Evolutionary conservation across 2,888 invertebrate species (phyloP).

Genomic region (Leptopterna dolabrata): DNA sequence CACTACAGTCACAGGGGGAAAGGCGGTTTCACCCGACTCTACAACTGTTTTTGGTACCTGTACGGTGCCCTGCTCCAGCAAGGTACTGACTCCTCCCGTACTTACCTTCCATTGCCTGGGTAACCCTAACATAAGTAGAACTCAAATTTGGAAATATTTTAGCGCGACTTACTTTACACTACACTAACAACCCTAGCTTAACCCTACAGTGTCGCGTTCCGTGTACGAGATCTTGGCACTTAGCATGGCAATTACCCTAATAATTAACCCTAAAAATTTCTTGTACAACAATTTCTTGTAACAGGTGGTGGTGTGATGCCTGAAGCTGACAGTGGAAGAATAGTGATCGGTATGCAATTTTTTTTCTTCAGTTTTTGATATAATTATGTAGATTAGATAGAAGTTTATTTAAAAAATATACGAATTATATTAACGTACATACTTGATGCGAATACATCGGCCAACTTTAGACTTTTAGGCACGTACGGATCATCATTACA

Average conservation of each 20-base stretch:
- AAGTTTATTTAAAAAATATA: no score
- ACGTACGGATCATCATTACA: no score
- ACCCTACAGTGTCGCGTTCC: no score
- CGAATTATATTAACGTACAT: no score
- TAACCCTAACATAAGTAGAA: no score
- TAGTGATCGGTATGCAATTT: constrained; percentile 73
- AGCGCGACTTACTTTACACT: no score
- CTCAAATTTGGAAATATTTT: no score
- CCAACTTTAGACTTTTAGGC: no score
- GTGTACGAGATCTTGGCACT: no score
- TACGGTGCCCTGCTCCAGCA: constrained; percentile 92
- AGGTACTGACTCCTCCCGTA: constrained; percentile 71
- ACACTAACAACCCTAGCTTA: no score
- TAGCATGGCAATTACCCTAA: not conserved
- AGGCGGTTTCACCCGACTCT: constrained; percentile 62
- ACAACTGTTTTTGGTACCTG: constrained; percentile 86
- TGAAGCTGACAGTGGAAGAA: constrained; percentile 84
- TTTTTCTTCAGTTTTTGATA: not conserved
- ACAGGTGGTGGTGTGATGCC: constrained; percentile 89
- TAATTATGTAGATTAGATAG: not conserved
- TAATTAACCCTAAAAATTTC: not conserved
- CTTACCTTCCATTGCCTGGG: no score
- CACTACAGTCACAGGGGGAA: constrained; percentile 71
- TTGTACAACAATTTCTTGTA: not conserved
- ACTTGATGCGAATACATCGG: no score